These are phyloP conservation scores for Morphnarchus princeps DNA, from an alignment of 2,113 vertebrate genomes.

Conservation along the genomic window DNA sequence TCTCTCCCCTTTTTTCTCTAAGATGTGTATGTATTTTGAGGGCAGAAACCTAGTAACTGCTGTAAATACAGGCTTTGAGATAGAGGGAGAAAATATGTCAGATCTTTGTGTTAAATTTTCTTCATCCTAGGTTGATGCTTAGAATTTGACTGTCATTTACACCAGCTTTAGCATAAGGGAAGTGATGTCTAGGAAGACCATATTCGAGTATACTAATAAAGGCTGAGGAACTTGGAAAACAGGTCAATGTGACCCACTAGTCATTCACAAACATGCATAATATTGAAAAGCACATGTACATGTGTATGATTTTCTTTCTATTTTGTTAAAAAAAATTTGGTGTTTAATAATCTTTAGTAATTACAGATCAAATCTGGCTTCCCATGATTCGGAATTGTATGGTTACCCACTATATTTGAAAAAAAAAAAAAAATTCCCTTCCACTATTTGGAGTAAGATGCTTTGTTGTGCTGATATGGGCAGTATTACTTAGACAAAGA, in stretches of 20 bases:
- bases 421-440: not conserved
- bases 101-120: not conserved
- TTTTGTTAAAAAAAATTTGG: not conserved
- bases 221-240: not conserved
- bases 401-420: not conserved
- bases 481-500: not conserved
- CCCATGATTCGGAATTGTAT: not conserved
- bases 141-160: not conserved
- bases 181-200: not conserved
- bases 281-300: accelerated
- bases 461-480: not conserved
- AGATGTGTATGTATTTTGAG: not conserved
- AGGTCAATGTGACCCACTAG: not conserved
- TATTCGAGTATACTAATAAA: not conserved
- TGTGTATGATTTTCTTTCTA: not conserved
- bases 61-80: not conserved
- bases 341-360: not conserved
- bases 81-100: not conserved
- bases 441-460: not conserved
- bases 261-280: not conserved
- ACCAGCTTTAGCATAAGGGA: not conserved
- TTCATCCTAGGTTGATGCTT: not conserved
- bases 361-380: not conserved
- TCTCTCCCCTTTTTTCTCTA: not conserved
- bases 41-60: not conserved